Evolutionary conservation across 2,797 vertebrate genomes (phyloP).

Genomic region (Lepidocolaptes lacrymiger): DNA sequence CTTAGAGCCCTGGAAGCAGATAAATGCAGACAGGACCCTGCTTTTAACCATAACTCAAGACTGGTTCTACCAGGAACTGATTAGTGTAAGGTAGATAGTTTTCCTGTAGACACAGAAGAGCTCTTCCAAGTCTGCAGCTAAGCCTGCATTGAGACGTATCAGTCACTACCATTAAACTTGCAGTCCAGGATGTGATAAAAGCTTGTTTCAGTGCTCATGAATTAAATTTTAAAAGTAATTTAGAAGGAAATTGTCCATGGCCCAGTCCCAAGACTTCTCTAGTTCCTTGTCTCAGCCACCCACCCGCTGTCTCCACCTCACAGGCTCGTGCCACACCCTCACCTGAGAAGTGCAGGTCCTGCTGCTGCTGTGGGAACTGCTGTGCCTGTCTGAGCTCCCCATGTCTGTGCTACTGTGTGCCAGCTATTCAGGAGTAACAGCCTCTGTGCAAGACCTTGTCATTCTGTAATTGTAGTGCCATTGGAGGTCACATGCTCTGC

Average conservation of each 20-base stretch:
- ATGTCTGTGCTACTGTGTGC: rapidly evolving
- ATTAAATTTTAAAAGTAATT: background rate
- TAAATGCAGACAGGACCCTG: background rate
- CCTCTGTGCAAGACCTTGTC: background rate
- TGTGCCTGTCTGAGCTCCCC: rapidly evolving
- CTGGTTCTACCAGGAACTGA: background rate
- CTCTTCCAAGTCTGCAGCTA: background rate
- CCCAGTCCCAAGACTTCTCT: background rate
- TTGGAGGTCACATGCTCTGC: background rate
- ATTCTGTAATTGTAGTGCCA: background rate
- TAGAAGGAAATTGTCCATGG: background rate
- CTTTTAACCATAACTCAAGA: background rate
- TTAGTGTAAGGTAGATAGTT: background rate
- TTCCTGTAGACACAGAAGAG: background rate
- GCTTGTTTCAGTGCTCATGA: background rate
- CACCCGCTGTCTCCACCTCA: background rate
- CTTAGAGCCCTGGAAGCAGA: background rate
- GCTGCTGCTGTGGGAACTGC: background rate
- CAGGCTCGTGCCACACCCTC: background rate
- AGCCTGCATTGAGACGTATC: background rate
- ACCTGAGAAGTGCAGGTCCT: background rate
- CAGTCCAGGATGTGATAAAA: background rate
- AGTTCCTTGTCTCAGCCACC: background rate
- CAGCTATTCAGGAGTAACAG: background rate
- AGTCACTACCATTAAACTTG: background rate